Conservation (phyloP, 2,113 vertebrate species). For the Anas platyrhynchos region DNA sequence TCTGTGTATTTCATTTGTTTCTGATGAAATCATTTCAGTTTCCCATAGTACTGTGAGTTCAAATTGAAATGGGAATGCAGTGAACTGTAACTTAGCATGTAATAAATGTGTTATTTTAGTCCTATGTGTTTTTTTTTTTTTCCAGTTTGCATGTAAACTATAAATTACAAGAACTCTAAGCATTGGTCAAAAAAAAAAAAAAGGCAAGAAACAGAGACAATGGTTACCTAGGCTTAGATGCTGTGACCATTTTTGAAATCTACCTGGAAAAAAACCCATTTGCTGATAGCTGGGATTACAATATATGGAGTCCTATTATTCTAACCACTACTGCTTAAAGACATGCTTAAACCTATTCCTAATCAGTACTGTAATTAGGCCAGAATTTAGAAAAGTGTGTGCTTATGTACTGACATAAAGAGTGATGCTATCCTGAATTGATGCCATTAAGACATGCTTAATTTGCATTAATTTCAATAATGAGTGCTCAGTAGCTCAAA, state of each 20-base stretch:
- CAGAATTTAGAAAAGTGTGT: neutral
- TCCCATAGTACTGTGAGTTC: neutral
- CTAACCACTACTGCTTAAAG: neutral
- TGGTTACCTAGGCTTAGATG: neutral
- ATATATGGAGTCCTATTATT: neutral
- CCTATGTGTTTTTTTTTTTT: slow-evolving; percentile 27
- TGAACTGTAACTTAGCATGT: slow-evolving; percentile 23
- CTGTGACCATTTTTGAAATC: neutral
- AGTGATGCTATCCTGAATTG: slow-evolving; percentile 8
- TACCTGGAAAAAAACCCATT: neutral
- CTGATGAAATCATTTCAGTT: slow-evolving; percentile 40
- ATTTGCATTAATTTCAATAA: slow-evolving; percentile 61
- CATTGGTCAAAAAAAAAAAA: neutral
- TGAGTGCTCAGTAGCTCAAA: slow-evolving; percentile 20
- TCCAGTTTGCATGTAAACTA: neutral
- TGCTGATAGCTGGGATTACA: neutral
- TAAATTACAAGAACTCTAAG: neutral
- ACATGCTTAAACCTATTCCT: neutral
- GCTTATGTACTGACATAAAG: slow-evolving; percentile 6
- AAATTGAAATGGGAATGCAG: slow-evolving; percentile 21
- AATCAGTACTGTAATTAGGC: neutral
- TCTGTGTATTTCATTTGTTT: slow-evolving; percentile 46
- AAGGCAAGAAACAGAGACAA: neutral
- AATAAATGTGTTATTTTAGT: slow-evolving; percentile 39
- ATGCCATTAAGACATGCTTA: slow-evolving; percentile 31